Conservation (phyloP, 1,140 invertebrate species). For the Mya arenaria region DNA sequence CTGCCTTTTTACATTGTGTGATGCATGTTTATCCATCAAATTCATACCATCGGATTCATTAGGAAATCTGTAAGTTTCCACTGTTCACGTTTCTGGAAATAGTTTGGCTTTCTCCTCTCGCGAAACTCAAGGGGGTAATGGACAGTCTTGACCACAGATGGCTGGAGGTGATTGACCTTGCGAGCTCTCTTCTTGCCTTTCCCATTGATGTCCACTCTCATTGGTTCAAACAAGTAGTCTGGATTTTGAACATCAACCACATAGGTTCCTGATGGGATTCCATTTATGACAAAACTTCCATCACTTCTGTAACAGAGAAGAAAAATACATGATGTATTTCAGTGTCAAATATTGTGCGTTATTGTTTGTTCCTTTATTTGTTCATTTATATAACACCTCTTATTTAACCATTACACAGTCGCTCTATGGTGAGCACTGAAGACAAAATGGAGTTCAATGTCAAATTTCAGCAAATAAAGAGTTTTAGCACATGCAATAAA, state of each 20-base stretch:
- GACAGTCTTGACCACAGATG: slow-evolving; percentile 86
- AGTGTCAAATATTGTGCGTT: not conserved
- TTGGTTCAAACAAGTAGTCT: slow-evolving; percentile 87
- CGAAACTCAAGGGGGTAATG: slow-evolving; percentile 96
- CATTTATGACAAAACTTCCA: slow-evolving; percentile 94
- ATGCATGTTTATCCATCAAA: too few species aligned
- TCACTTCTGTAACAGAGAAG: slow-evolving; percentile 83
- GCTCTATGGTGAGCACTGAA: too few species aligned
- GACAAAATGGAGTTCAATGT: too few species aligned
- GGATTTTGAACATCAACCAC: slow-evolving; percentile 96
- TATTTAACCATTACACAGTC: too few species aligned
- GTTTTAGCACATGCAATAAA: too few species aligned
- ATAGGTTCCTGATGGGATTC: slow-evolving; percentile 96
- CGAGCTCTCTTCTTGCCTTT: slow-evolving; percentile 96
- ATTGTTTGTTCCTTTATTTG: not conserved
- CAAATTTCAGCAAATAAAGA: too few species aligned
- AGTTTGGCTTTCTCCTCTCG: slow-evolving; percentile 90
- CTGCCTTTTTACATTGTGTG: too few species aligned
- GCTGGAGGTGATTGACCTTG: slow-evolving; percentile 97
- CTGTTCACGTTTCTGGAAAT: slow-evolving; percentile 96
- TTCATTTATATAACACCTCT: too few species aligned
- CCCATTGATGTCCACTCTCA: slow-evolving; percentile 78
- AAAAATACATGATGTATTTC: not conserved
- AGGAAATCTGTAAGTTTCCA: slow-evolving; percentile 97
- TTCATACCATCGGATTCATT: slow-evolving; percentile 98